Evolutionary conservation across 2,888 invertebrate genomes (phyloP).

Genomic region (Hypomecis punctinalis): DNA sequence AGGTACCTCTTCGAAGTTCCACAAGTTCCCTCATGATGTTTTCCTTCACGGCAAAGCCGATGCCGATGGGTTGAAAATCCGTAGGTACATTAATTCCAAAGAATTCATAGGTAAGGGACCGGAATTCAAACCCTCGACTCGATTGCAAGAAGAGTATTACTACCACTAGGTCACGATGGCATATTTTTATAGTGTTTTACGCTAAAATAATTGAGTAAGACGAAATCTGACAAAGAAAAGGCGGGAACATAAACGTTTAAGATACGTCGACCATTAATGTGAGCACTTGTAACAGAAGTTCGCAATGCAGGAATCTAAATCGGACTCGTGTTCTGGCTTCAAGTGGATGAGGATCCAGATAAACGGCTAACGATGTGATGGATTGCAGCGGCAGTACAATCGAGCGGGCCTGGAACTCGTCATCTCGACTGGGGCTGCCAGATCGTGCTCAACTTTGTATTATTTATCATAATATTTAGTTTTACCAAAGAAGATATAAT

Average conservation of each 20-base stretch:
- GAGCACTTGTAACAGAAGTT: conserved; percentile 9
- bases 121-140: too few relatives aligned
- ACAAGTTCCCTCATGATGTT: too few relatives aligned
- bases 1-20: too few relatives aligned
- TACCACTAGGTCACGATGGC: too few relatives aligned
- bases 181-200: too few relatives aligned
- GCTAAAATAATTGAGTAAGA: not conserved
- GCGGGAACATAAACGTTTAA: not conserved
- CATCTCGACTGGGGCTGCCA: conserved; percentile 53
- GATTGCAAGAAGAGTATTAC: too few relatives aligned
- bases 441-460: not conserved
- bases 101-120: too few relatives aligned
- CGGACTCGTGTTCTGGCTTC: conserved; percentile 19
- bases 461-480: not conserved
- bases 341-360: conserved; percentile 38
- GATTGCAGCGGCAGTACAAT: conserved; percentile 56
- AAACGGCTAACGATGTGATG: conserved; percentile 60
- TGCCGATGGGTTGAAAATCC: too few relatives aligned
- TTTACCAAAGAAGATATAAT: too few relatives aligned
- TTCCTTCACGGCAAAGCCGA: too few relatives aligned
- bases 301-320: conserved; percentile 22
- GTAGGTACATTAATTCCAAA: too few relatives aligned
- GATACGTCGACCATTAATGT: not conserved
- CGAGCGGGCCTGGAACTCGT: conserved; percentile 61
- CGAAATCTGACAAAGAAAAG: not conserved